Evolutionary conservation across 2,113 vertebrate species (phyloP).

Genomic region (Aythya baeri): DNA sequence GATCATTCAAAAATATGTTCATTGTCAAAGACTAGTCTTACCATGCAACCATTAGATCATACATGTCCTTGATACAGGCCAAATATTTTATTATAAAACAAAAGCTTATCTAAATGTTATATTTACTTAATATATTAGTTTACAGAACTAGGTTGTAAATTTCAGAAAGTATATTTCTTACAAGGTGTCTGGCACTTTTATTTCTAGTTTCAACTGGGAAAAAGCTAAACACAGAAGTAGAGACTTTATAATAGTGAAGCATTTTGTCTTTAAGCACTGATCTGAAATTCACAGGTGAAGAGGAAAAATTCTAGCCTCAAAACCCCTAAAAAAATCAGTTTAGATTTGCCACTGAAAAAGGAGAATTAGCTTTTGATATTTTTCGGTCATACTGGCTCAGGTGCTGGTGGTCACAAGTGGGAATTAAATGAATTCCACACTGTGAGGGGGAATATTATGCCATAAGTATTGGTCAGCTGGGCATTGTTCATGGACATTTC

Average conservation of each 20-base stretch:
- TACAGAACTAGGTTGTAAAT: not conserved
- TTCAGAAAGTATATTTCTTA: not conserved
- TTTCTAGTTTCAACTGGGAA: not conserved
- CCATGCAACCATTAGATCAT: not conserved
- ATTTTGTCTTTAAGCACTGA: not conserved
- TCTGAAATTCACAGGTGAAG: not conserved
- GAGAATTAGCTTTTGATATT: not conserved
- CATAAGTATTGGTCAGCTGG: not conserved
- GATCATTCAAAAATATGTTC: not conserved
- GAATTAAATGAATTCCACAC: fast-evolving
- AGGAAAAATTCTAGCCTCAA: not conserved
- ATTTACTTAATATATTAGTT: not conserved
- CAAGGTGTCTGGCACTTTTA: not conserved
- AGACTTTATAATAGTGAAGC: not conserved
- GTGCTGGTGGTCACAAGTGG: fast-evolving
- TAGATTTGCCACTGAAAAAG: not conserved
- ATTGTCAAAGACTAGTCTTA: not conserved
- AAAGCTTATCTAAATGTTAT: not conserved
- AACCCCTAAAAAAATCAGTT: not conserved
- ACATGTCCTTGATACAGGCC: not conserved
- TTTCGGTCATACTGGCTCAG: not conserved
- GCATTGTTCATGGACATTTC: not conserved
- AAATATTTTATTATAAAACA: not conserved
- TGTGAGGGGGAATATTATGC: not conserved
- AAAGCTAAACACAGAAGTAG: not conserved